phyloP scores from a whole-genome alignment of 2,113 vertebrate genomes.

The Cyrtonyx montezumae region DNA sequence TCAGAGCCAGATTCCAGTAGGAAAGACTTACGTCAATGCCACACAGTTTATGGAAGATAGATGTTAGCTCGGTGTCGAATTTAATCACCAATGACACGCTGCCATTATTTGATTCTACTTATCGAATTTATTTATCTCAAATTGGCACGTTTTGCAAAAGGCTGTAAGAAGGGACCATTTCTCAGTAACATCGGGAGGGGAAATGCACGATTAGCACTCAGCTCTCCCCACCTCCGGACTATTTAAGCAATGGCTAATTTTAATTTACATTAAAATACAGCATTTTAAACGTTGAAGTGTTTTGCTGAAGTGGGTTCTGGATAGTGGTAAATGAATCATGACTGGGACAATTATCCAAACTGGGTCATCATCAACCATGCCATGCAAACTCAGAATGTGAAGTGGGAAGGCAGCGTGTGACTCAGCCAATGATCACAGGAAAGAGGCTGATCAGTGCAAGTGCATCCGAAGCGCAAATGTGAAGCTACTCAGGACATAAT shows the following conservation, averaged over 20 bases:
- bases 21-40: background rate
- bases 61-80: background rate
- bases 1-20: background rate
- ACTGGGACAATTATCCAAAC: conserved; percentile 18
- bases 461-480: background rate
- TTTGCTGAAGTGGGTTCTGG: conserved; percentile 51
- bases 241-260: background rate
- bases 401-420: background rate
- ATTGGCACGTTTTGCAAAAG: background rate
- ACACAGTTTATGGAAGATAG: background rate
- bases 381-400: background rate
- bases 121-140: conserved; percentile 7
- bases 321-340: conserved; percentile 57
- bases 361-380: conserved; percentile 1
- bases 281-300: background rate
- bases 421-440: background rate
- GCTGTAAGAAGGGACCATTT: background rate
- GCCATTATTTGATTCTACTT: conserved; percentile 24
- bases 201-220: background rate
- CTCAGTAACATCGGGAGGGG: background rate
- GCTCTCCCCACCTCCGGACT: background rate
- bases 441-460: background rate
- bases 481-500: background rate
- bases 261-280: background rate
- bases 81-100: background rate